Conservation (phyloP, 1,140 invertebrate species). For the Chlorops oryzae region DNA sequence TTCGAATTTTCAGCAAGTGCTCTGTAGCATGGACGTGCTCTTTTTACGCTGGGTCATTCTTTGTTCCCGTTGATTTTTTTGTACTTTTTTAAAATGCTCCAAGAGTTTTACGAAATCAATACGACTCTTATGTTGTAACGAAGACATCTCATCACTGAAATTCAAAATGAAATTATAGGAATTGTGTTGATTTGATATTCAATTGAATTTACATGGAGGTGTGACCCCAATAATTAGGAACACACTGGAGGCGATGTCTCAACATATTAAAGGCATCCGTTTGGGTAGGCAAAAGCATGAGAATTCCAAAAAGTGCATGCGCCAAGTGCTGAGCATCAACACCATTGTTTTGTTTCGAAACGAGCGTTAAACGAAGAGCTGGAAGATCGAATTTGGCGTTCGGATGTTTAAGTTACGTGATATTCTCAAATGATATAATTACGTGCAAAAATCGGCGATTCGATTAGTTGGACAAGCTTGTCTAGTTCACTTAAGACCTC, state of each 20-base stretch:
- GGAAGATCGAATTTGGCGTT: no score
- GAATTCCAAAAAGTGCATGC: constrained; percentile 85
- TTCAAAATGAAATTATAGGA: background rate
- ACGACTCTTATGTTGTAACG: constrained; percentile 39
- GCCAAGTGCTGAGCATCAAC: constrained; percentile 67
- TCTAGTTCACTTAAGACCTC: constrained; percentile 95
- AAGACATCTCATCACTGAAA: constrained; percentile 31
- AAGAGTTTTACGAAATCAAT: constrained; percentile 57
- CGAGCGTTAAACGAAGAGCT: constrained; percentile 88
- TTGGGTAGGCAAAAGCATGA: constrained; percentile 98
- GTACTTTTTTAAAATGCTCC: constrained; percentile 54
- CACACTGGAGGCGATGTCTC: constrained; percentile 79
- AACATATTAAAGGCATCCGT: constrained; percentile 91
- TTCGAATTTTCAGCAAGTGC: no score
- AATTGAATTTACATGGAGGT: constrained; percentile 25
- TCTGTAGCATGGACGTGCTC: no score
- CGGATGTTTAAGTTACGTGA: background rate
- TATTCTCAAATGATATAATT: constrained; percentile 51
- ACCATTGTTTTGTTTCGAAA: constrained; percentile 60
- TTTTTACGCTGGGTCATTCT: constrained; percentile 46
- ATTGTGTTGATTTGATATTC: background rate
- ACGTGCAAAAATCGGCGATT: constrained; percentile 99
- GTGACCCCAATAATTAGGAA: constrained; percentile 58
- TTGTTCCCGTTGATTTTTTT: constrained; percentile 51
- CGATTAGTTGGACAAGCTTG: constrained; percentile 93